Evolutionary conservation across 2,113 vertebrate genomes (phyloP), one percentile per base, ranked within the genome.

Genomic region (Notothenia rossii): DNA sequence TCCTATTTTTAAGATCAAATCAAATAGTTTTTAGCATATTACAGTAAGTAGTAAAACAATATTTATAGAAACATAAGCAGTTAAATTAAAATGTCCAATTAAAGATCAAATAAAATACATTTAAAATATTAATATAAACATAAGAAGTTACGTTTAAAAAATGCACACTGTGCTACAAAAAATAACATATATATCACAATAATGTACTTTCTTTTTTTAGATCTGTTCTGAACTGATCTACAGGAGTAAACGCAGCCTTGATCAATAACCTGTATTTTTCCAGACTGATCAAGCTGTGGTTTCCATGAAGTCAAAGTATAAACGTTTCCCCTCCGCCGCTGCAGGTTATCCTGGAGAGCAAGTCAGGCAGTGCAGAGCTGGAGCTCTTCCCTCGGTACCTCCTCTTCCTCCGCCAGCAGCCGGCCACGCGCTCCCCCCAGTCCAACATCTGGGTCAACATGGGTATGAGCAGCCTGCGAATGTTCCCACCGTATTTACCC

Each of bases 401-500:
- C 83, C 97, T 99, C 56, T 99, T 99, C 94, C 95, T 99, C 79
- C 95, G 98, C 76, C 98, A 99, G 91, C 97, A 99, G 93, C 97
- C 97, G 7, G 97, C 96, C 59, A 95, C 97, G 0, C 96, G 97
- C 88, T 95, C 96, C 12, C 98, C 98, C 76, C 98, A 99, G 94
- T 98, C 97, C 86, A 99, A 99, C 96, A 97, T 99, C 95, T 99
- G 98, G 98, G 96, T 99, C 94, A 99, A 99, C 96, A 99, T 99
- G 98, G 98, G 98, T 99, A 99, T 98, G 98, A 98, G 96, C 96
- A 98, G 96, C 96, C 97, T 98, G 95, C 96, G 96, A 97, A 97
- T 98, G 96, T 97, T 97, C 95, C 97, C 97, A 93, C 96, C 96
- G 82, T 96, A 97, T 94, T 96, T 98, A 82, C 95, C 96, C 88